These are phyloP conservation scores for Ifrita kowaldi DNA, from an alignment of 2,113 vertebrate species.

Conservation along the genomic window DNA sequence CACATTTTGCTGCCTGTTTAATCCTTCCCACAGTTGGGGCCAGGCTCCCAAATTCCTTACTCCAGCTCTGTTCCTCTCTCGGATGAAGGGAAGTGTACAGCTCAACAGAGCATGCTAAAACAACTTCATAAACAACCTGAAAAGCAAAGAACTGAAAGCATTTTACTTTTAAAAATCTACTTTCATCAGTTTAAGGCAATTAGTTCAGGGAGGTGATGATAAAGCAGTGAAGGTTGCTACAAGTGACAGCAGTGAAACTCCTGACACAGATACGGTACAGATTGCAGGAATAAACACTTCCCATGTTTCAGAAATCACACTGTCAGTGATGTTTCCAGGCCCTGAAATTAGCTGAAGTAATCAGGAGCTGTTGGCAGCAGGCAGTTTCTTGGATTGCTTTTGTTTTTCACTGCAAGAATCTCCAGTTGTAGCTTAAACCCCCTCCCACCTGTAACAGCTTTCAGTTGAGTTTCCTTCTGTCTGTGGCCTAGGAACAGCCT, in stretches of 20 bases:
- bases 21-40: neutral
- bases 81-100: neutral
- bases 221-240: constrained; percentile 49
- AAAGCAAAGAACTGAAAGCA: constrained; percentile 48
- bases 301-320: constrained; percentile 85
- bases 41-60: neutral
- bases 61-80: neutral
- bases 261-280: constrained; percentile 71
- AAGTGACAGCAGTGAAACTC: constrained; percentile 54
- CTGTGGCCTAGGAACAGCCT: neutral
- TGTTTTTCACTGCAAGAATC: neutral
- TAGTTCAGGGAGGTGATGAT: constrained; percentile 69
- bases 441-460: neutral
- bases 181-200: constrained; percentile 72
- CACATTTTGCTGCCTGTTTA: neutral
- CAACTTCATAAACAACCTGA: constrained; percentile 24
- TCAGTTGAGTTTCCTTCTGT: neutral
- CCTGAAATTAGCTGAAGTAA: constrained; percentile 79
- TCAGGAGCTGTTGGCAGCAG: constrained; percentile 79
- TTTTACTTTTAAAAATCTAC: constrained; percentile 1
- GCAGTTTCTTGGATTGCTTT: constrained; percentile 8
- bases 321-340: constrained; percentile 74
- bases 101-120: neutral
- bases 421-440: neutral
- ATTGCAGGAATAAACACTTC: constrained; percentile 74